Conservation (phyloP, 2,888 invertebrate species). For the Dasypogon diadema region DNA sequence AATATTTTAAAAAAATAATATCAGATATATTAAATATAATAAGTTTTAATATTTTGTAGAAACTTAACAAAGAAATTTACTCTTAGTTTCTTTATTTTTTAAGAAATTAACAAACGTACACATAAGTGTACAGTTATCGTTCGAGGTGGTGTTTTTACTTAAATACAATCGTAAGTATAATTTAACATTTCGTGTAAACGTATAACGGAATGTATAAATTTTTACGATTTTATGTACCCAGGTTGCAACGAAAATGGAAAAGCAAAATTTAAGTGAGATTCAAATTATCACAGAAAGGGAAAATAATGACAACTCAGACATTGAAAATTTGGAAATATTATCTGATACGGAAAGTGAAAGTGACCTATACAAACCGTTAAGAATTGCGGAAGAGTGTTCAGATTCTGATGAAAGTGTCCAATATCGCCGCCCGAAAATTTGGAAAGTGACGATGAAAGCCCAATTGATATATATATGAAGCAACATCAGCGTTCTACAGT, state of each 20-base stretch:
- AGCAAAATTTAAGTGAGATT: neutral
- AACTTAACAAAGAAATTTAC: neutral
- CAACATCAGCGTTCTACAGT: neutral
- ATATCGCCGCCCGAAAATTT: neutral
- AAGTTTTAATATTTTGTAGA: neutral
- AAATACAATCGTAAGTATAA: neutral
- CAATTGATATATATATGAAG: neutral
- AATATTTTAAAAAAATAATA: conserved; percentile 11
- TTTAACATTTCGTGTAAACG: neutral
- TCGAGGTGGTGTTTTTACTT: neutral
- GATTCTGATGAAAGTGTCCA: conserved; percentile 8
- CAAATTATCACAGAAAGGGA: neutral
- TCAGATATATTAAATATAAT: neutral
- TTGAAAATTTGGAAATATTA: conserved; percentile 23
- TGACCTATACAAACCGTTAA: conserved; percentile 7
- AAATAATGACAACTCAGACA: neutral
- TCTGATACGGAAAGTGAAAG: conserved; percentile 34
- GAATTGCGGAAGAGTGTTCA: conserved; percentile 1
- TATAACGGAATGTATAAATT: neutral
- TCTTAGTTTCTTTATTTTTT: neutral
- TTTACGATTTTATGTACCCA: neutral
- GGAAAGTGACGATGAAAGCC: neutral
- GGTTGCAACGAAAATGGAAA: neutral
- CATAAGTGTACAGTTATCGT: neutral
- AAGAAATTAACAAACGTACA: neutral